phyloP scores from a whole-genome alignment of 2,888 invertebrate species.

The Pantelozetes paolii region DNA sequence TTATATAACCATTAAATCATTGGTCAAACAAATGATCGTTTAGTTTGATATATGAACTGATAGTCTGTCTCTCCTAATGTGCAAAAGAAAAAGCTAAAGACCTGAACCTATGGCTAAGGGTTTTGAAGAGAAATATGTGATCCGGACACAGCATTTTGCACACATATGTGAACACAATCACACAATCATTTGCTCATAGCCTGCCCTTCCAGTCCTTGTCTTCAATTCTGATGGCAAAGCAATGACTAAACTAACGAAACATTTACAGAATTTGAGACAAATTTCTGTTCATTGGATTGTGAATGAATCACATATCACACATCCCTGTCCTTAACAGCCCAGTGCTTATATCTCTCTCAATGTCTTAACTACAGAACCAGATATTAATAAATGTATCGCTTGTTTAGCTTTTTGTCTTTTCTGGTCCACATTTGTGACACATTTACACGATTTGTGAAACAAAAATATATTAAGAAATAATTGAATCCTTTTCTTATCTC shows the following conservation, averaged over 20 bases:
- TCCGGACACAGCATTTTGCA: conserved; percentile 1
- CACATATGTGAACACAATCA: conserved; percentile 19
- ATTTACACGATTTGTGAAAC: no score
- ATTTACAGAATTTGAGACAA: conserved; percentile 9
- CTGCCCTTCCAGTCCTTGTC: neutral
- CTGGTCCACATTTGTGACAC: no score
- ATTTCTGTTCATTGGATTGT: conserved; percentile 12
- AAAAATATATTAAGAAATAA: no score
- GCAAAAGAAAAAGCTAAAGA: neutral
- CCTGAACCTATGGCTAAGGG: neutral
- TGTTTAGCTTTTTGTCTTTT: no score
- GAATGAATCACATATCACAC: conserved; percentile 19
- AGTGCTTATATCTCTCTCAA: no score
- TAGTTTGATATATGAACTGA: neutral
- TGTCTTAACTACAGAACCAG: no score
- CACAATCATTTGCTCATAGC: conserved; percentile 25
- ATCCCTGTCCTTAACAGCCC: no score
- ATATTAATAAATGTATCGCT: no score
- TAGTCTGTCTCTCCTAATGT: neutral
- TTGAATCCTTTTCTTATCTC: no score
- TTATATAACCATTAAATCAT: neutral
- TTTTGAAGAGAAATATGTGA: neutral
- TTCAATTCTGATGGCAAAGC: neutral
- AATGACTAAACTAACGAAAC: conserved; percentile 9
- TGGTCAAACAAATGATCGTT: neutral